phyloP scores from a whole-genome alignment of 2,113 vertebrate species.

The Daubentonia madagascariensis region DNA sequence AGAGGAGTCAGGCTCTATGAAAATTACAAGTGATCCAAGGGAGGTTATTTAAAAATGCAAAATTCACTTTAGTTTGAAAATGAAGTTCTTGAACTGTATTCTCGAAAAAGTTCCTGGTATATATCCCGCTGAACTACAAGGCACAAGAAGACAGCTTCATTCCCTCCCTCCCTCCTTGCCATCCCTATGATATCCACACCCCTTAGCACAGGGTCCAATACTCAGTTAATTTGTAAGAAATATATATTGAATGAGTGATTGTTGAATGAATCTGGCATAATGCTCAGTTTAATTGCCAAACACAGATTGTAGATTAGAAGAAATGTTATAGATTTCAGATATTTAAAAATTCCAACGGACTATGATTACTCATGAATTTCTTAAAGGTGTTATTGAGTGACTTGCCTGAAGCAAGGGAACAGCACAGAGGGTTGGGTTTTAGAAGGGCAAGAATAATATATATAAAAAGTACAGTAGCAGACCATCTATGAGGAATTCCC shows the following conservation, averaged over 20 bases:
- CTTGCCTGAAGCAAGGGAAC: neutral
- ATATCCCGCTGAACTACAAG: neutral
- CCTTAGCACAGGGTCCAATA: neutral
- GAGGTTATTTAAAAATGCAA: conserved; percentile 23
- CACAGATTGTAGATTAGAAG: neutral
- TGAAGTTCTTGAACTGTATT: neutral
- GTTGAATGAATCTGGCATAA: neutral
- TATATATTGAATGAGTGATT: neutral
- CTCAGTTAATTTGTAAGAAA: neutral
- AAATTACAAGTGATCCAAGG: conserved; percentile 37
- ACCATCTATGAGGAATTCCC: neutral
- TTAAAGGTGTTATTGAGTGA: neutral
- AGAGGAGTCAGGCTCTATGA: neutral
- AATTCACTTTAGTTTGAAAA: conserved; percentile 44
- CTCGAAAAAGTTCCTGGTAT: neutral
- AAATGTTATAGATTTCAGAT: neutral
- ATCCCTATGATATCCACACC: neutral
- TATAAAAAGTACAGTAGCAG: neutral
- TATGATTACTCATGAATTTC: neutral
- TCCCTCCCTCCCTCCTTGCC: neutral
- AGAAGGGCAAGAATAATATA: neutral
- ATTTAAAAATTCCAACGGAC: neutral
- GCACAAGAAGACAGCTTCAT: neutral
- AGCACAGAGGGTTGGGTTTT: neutral
- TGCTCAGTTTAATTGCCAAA: neutral